Evolutionary conservation across 1,140 invertebrate species (phyloP).

Genomic region (Odontomachus brunneus): DNA sequence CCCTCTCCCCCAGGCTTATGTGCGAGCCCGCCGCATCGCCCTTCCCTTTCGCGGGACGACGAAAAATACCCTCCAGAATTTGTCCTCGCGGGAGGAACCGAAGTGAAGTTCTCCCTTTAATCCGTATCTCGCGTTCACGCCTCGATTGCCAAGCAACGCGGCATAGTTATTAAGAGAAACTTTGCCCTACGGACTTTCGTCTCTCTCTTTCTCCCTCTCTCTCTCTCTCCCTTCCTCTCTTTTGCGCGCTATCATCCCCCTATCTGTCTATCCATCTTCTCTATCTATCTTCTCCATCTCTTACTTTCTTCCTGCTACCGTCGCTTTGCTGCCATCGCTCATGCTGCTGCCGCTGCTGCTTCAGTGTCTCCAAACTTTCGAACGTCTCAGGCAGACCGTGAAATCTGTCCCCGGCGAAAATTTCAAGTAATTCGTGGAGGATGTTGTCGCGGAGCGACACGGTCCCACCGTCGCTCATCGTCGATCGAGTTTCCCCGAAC

Average conservation of each 20-base stretch:
- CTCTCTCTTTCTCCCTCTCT: background rate
- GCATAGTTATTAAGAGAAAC: conserved; percentile 79
- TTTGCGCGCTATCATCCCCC: background rate
- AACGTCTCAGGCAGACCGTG: conserved; percentile 78
- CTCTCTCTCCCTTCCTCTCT: background rate
- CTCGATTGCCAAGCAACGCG: conserved; percentile 73
- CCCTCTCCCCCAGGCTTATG: too few relatives aligned
- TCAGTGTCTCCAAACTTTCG: conserved; percentile 75
- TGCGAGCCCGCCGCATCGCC: too few relatives aligned
- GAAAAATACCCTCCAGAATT: conserved; percentile 70
- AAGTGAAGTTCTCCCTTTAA: conserved; percentile 75
- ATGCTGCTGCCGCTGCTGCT: conserved; percentile 52
- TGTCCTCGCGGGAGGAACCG: conserved; percentile 46
- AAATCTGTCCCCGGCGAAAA: conserved; percentile 76
- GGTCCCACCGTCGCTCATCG: conserved; percentile 51
- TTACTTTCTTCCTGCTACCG: conserved; percentile 31
- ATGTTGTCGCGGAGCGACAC: conserved; percentile 39
- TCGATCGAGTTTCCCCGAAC: conserved; percentile 54
- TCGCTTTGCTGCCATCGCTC: conserved; percentile 30
- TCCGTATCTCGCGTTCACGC: conserved; percentile 79
- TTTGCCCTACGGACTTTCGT: conserved; percentile 66
- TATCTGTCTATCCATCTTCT: conserved; percentile 43
- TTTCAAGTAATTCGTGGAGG: conserved; percentile 68
- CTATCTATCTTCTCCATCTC: conserved; percentile 54
- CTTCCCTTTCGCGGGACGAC: conserved; percentile 7